phyloP scores from a whole-genome alignment of 2,113 vertebrate genomes.

The Indicator maculatus region DNA sequence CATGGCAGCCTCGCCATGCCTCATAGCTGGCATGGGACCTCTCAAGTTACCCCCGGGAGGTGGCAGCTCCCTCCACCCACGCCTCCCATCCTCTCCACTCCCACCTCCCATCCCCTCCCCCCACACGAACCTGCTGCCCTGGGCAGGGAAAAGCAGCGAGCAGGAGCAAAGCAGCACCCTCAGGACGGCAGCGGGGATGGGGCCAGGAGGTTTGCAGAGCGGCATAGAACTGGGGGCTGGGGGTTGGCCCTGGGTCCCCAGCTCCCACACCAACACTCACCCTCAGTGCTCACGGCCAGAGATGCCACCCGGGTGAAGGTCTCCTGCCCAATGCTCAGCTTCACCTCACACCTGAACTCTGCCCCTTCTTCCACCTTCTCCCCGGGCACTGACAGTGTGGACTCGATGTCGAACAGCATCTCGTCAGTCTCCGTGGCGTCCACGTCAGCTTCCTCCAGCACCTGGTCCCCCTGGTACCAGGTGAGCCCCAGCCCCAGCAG shows the following conservation, averaged over 20 bases:
- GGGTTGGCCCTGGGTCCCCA: rapidly evolving
- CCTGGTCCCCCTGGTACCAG: conserved; percentile 44
- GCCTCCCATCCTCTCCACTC: too few species aligned
- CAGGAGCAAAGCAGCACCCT: neutral
- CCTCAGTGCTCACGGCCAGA: rapidly evolving
- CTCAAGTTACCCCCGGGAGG: neutral
- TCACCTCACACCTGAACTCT: conserved; percentile 59
- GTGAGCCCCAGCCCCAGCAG: neutral
- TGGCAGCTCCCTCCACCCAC: rapidly evolving
- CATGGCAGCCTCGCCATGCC: rapidly evolving
- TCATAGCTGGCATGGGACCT: rapidly evolving
- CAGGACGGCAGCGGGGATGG: rapidly evolving
- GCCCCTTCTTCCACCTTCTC: neutral
- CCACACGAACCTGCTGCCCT: rapidly evolving
- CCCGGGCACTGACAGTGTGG: neutral
- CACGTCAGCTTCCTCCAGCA: neutral
- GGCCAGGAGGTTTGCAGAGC: neutral
- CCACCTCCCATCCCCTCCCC: too few species aligned
- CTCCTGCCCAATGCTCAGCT: neutral
- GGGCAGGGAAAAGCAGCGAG: neutral
- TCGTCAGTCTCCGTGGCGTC: rapidly evolving
- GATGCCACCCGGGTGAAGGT: neutral
- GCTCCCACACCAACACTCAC: neutral
- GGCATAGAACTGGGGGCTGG: rapidly evolving
- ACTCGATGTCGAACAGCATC: neutral